phyloP scores from a whole-genome alignment of 2,797 vertebrate species.

The Chelonia mydas region DNA sequence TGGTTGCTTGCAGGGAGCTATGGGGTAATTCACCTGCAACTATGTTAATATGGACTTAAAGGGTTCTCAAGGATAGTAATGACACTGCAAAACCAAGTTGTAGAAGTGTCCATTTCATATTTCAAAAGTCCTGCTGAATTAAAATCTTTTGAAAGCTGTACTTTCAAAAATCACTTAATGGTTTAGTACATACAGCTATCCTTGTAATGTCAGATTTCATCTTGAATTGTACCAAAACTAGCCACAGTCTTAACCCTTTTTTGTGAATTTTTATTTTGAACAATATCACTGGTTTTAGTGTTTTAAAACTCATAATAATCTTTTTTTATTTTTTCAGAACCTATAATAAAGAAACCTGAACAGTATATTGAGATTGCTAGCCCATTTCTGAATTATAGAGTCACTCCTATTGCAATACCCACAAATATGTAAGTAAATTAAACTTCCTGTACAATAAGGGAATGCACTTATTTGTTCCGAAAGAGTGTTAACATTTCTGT shows the following conservation, averaged over 20 bases:
- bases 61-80: not conserved
- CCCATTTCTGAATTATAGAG: slow-evolving; percentile 85
- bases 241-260: not conserved
- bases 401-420: slow-evolving; percentile 68
- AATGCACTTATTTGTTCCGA: not conserved
- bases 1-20: not conserved
- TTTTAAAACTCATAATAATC: not conserved
- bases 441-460: not conserved
- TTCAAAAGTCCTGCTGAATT: not conserved
- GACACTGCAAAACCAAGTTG: not conserved
- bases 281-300: not conserved
- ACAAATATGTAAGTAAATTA: slow-evolving; percentile 81
- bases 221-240: not conserved
- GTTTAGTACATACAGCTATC: not conserved
- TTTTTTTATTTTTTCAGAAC: slow-evolving; percentile 79
- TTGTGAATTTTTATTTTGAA: not conserved
- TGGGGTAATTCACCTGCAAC: not conserved
- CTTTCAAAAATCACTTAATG: not conserved
- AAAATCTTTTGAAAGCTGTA: not conserved
- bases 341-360: slow-evolving; percentile 82
- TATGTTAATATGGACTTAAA: not conserved
- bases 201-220: not conserved
- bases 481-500: not conserved
- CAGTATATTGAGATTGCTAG: slow-evolving; percentile 89
- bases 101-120: not conserved